Percentiles rank a stretch among this genome's conserved stretches.
Conservation (phyloP, 1,140 invertebrate species). For the Neoseiulus cucumeris region DNA sequence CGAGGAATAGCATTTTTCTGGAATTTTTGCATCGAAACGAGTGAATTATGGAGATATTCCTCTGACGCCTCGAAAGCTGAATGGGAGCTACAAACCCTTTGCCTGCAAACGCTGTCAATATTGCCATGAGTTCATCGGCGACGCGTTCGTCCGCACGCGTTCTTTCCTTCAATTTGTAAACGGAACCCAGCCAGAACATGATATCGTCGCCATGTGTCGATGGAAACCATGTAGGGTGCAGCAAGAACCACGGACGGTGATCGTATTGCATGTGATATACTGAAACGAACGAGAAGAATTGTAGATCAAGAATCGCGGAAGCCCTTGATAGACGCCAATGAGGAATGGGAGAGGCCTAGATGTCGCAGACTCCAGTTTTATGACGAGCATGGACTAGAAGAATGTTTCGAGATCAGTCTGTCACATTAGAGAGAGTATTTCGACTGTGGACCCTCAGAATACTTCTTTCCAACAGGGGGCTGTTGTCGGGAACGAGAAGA, state of each 20-base stretch:
- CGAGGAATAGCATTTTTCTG: too few species aligned
- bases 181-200: slow-evolving; percentile 5
- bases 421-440: too few species aligned
- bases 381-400: too few species aligned
- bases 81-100: background rate
- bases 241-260: slow-evolving; percentile 1
- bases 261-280: slow-evolving; percentile 6
- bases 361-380: too few species aligned
- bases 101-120: background rate
- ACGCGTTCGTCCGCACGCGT: background rate
- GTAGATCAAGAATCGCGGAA: background rate
- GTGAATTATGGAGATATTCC: too few species aligned
- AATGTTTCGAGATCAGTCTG: too few species aligned
- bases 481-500: too few species aligned
- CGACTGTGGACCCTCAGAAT: too few species aligned
- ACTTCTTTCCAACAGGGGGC: too few species aligned
- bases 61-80: background rate
- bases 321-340: too few species aligned
- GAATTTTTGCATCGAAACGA: too few species aligned
- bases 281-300: background rate
- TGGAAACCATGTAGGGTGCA: slow-evolving; percentile 7
- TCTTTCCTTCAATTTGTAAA: background rate
- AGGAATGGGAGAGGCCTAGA: too few species aligned
- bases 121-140: background rate
- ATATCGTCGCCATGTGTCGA: background rate